phyloP scores from a whole-genome alignment of 1,140 invertebrate species.

The Drosophila pruinosa region DNA sequence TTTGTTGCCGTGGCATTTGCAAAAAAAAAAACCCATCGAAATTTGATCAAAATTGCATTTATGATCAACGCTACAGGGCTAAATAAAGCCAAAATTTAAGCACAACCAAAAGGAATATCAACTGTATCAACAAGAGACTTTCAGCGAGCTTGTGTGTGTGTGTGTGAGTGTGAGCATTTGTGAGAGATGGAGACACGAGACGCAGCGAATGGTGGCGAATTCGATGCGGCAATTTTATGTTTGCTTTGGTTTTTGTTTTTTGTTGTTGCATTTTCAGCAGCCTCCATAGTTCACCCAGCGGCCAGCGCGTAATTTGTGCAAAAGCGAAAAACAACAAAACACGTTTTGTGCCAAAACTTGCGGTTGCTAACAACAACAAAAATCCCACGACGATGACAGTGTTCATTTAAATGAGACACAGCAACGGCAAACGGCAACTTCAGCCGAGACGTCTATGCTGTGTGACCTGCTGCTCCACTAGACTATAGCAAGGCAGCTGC shows the following conservation, averaged over 20 bases:
- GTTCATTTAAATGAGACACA: slow-evolving; percentile 38
- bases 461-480: slow-evolving; percentile 55
- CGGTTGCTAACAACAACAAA: not conserved
- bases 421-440: slow-evolving; percentile 9
- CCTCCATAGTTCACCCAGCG: slow-evolving; percentile 16
- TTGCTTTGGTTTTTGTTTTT: not conserved
- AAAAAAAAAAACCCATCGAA: slow-evolving; percentile 23
- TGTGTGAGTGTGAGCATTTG: not conserved
- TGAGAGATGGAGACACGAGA: not conserved
- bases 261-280: not conserved
- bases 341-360: slow-evolving; percentile 17
- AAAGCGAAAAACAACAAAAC: slow-evolving; percentile 17
- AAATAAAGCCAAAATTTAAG: not conserved
- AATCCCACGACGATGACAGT: slow-evolving; percentile 5
- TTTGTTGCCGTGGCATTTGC: slow-evolving; percentile 34
- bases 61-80: slow-evolving; percentile 23
- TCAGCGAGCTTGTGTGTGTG: not conserved
- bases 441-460: not conserved
- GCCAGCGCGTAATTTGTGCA: slow-evolving; percentile 23
- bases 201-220: slow-evolving; percentile 17
- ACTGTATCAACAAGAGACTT: slow-evolving; percentile 39
- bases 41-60: slow-evolving; percentile 41
- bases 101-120: slow-evolving; percentile 14
- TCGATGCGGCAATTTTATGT: slow-evolving; percentile 31
- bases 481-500: slow-evolving; percentile 31